Conservation (phyloP, 2,888 invertebrate species). For the Petrolisthes manimaculis region DNA sequence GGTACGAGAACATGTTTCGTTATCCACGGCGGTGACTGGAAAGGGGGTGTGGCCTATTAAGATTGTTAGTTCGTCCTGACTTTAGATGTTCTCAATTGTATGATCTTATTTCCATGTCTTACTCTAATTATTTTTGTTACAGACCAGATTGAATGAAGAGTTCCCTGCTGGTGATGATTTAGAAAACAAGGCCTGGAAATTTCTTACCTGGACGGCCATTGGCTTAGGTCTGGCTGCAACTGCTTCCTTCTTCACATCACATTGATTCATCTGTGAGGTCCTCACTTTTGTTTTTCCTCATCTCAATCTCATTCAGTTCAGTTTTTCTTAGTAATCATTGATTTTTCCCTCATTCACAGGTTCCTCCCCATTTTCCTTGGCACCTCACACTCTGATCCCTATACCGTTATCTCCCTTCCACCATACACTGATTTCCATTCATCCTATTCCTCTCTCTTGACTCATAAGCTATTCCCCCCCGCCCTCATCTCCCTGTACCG, state of each 20-base stretch:
- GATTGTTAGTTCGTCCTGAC: too few relatives aligned
- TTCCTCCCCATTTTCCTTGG: not conserved
- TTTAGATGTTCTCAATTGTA: too few relatives aligned
- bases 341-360: not conserved
- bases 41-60: too few relatives aligned
- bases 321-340: not conserved
- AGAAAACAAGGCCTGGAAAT: conserved; percentile 65
- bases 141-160: conserved; percentile 65
- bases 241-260: conserved; percentile 65
- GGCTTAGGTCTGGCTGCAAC: conserved; percentile 66
- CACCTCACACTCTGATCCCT: not conserved
- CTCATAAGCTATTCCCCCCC: not conserved
- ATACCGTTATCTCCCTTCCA: not conserved
- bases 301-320: not conserved
- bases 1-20: too few relatives aligned
- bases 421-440: not conserved
- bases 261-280: conserved; percentile 36
- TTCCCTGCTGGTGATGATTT: conserved; percentile 65
- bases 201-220: conserved; percentile 66
- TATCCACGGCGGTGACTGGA: too few relatives aligned
- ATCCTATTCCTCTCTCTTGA: not conserved
- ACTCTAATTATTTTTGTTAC: conserved; percentile 9
- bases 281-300: not conserved
- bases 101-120: too few relatives aligned
- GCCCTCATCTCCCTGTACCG: not conserved